phyloP scores from a whole-genome alignment of 2,888 invertebrate species.

The Microplitis manilae region DNA sequence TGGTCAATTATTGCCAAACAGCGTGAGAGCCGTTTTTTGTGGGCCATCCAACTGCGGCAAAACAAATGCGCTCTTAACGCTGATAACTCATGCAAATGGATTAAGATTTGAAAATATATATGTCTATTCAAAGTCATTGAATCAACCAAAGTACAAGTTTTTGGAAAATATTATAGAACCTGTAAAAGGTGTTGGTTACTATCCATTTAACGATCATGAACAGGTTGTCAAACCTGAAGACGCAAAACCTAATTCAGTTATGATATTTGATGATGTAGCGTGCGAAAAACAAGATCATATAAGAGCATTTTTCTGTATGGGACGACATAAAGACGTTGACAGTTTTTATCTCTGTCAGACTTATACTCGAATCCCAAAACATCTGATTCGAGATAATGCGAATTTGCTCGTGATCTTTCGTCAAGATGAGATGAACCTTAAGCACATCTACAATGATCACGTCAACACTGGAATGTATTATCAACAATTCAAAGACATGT shows the following conservation, averaged over 20 bases:
- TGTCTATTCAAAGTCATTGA: constrained; percentile 39
- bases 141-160: constrained; percentile 56
- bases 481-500: not conserved
- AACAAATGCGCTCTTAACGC: constrained; percentile 46
- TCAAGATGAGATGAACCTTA: not conserved
- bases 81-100: constrained; percentile 43
- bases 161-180: constrained; percentile 51
- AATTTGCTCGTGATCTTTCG: constrained; percentile 62
- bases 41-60: constrained; percentile 50
- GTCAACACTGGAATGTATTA: constrained; percentile 44
- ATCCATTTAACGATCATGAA: constrained; percentile 45
- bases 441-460: constrained; percentile 39
- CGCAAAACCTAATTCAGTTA: constrained; percentile 53
- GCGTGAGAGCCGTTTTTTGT: constrained; percentile 52
- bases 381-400: constrained; percentile 64
- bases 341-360: constrained; percentile 61
- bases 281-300: constrained; percentile 54
- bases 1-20: constrained; percentile 43
- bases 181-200: constrained; percentile 54
- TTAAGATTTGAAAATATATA: constrained; percentile 51
- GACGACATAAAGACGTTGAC: constrained; percentile 54
- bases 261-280: constrained; percentile 68
- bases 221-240: constrained; percentile 34
- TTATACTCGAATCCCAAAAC: constrained; percentile 60
- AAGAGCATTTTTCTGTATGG: constrained; percentile 44